A percentile compares a stretch with the other conserved stretches of the same genome.
Conservation (phyloP, 2,113 vertebrate genomes). For the Accipiter virgatus region DNA sequence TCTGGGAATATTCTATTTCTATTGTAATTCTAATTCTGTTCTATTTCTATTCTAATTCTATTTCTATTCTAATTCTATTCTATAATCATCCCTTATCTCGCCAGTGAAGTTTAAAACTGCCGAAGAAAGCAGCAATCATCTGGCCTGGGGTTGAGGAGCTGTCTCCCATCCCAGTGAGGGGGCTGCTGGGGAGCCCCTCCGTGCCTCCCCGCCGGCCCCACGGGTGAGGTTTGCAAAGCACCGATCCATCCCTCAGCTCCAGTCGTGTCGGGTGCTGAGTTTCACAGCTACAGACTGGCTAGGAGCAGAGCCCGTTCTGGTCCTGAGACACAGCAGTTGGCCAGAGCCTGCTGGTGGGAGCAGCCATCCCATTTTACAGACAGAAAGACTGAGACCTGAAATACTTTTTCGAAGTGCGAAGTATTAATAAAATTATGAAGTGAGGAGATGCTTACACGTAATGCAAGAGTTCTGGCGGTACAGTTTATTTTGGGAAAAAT, state of each 20-base stretch:
- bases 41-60: neutral
- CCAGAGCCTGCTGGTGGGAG: neutral
- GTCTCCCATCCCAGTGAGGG: neutral
- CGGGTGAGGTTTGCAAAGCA: neutral
- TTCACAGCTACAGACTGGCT: neutral
- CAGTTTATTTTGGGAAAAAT: neutral
- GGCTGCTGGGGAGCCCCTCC: neutral
- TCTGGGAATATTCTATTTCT: too few relatives aligned
- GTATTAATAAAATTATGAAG: neutral
- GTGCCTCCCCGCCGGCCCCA: rapidly evolving
- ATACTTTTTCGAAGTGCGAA: neutral
- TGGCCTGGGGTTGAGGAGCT: rapidly evolving
- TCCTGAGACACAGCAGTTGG: neutral
- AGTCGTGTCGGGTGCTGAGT: neutral
- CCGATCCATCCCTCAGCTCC: neutral
- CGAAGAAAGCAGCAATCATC: neutral
- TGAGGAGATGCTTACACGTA: neutral
- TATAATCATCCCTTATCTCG: neutral
- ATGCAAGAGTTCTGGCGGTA: neutral
- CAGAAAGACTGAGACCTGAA: too few relatives aligned
- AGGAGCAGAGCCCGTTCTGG: neutral
- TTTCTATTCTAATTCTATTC: neutral
- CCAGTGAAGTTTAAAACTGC: neutral
- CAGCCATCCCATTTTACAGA: neutral
- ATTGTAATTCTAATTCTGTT: too few relatives aligned